Base-by-base conservation (phyloP, 1,140 invertebrate species). In the Atopsyche davidsoni region DNA sequence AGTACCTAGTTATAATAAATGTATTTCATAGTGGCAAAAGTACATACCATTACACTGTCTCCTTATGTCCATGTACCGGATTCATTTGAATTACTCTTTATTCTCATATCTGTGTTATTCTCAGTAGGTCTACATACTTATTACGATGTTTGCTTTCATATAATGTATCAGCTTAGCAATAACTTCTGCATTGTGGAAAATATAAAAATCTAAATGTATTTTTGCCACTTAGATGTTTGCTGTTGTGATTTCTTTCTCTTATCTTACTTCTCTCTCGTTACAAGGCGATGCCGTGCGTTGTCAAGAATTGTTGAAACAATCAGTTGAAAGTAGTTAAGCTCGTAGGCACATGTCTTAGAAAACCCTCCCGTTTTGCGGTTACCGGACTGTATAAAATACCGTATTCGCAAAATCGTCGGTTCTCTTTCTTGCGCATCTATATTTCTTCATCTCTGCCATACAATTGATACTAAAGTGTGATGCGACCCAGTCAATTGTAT, bases 221-320 rank as follows among this genome's bases (percentile, higher is more conserved):
- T 49, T 57, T 53, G 46, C 42, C 50, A 53, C 55, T 23, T 42
- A 50, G 42, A 46, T 53, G 46, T 57, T 56, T 34, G 53, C 53
- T 56, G 53, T 56, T 21, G 53, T 56, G 45, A 34, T 51, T 56
- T 51, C 39, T 56, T 56, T 50, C 34, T 50, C 41, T 32, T 56
- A 51, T 54, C 52, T 56, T 51, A 56, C 35, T 51, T 56, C 48
- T 44, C 17, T 51, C 53, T 55, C 45, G 22, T 51, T 51, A 51
- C 46, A 43, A 40, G 38, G 45, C 49, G 39, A 51, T 56, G 53
- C 36, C 39, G 44, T 7, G 44, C 48, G 51, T 56, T 55, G 49
- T 43, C 53, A 49, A 56, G 53, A 56, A 56, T 56, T 56, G 48
- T 56, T 44, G 53, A 56, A 51, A 56, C 53, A 56, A 56, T 56